These are phyloP conservation scores for Puma concolor DNA, from an alignment of 2,113 vertebrate species.

Conservation along the genomic window DNA sequence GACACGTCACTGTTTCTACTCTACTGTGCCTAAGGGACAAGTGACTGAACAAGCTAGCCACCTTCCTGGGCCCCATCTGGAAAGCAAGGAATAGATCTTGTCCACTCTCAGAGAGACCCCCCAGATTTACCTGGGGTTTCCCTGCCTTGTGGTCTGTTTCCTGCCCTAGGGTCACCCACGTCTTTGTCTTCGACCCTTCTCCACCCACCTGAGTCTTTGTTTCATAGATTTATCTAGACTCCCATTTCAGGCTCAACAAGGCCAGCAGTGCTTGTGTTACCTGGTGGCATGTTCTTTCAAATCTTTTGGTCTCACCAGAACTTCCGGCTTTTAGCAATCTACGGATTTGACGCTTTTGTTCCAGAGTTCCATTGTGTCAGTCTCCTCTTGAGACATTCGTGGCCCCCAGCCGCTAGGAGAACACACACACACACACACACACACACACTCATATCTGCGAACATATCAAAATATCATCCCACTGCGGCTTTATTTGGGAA, in stretches of 20 bases:
- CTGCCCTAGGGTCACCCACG: neutral
- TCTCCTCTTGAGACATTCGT: neutral
- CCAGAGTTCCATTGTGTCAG: neutral
- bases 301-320: neutral
- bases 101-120: neutral
- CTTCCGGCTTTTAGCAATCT: neutral
- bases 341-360: slow-evolving; percentile 20
- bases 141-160: neutral
- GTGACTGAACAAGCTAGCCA: neutral
- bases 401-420: neutral
- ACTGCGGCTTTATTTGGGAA: neutral
- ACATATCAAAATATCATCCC: neutral
- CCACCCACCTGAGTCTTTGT: neutral
- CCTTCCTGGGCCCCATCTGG: neutral
- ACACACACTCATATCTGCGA: neutral
- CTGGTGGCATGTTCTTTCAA: neutral
- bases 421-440: too few relatives aligned
- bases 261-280: neutral
- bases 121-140: neutral
- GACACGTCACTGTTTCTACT: neutral
- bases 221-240: neutral
- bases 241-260: neutral
- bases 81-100: neutral
- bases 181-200: neutral
- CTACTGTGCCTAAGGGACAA: neutral